Evolutionary conservation across 2,888 invertebrate species (phyloP).

Genomic region (Nomada ruficornis): DNA sequence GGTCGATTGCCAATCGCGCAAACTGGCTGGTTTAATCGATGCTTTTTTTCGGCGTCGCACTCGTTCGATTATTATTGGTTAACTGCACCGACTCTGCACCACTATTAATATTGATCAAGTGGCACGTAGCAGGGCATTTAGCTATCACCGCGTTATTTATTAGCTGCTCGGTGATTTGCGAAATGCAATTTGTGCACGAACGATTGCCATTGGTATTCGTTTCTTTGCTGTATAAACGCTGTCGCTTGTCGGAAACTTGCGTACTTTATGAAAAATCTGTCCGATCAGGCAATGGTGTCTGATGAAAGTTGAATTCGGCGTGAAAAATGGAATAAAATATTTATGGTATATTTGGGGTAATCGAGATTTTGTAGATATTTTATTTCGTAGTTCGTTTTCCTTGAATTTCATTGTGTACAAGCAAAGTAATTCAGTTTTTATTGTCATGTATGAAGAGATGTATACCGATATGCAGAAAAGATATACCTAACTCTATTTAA

Average conservation of each 20-base stretch:
- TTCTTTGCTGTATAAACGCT: background rate
- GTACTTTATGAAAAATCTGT: background rate
- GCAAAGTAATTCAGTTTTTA: too few species aligned
- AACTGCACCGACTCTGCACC: constrained; percentile 16
- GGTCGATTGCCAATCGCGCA: constrained; percentile 9
- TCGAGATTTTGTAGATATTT: too few species aligned
- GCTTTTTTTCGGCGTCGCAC: constrained; percentile 9
- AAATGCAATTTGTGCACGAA: constrained; percentile 10
- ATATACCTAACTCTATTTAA: too few species aligned
- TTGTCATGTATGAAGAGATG: too few species aligned
- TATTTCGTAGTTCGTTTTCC: too few species aligned
- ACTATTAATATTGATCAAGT: constrained; percentile 19
- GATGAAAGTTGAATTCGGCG: too few species aligned
- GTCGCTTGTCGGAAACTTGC: background rate
- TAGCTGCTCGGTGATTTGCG: constrained; percentile 14
- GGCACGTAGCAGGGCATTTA: background rate
- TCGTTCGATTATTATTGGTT: constrained; percentile 15
- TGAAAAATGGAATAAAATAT: too few species aligned
- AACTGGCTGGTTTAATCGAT: constrained; percentile 8
- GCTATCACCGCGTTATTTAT: constrained; percentile 13
- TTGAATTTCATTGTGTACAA: too few species aligned
- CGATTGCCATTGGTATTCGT: background rate
- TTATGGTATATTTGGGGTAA: too few species aligned
- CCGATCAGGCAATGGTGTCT: background rate
- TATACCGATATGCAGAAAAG: too few species aligned